Evolutionary conservation across 1,140 invertebrate species (phyloP), one percentile per base, ranked within the genome.

Genomic region (Bradynema listronoti): DNA sequence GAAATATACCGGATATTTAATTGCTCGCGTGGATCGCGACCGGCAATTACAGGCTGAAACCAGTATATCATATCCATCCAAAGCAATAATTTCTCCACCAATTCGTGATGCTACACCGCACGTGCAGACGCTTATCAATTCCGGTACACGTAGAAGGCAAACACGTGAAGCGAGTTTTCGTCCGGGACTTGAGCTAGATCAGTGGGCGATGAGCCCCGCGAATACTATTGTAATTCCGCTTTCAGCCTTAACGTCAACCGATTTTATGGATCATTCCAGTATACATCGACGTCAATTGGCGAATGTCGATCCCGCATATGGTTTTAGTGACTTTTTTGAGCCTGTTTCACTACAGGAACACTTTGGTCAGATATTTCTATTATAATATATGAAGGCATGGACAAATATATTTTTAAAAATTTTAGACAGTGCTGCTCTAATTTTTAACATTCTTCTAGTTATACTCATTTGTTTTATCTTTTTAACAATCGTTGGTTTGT

Each of bases 1-100:
- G 4, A 77, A 77, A 49, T 77, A 77, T 58, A 77, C 74, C 3
- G 74, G 74, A 24, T 77, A 75, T 51, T 47, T 77, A 4, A 78
- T 77, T 49, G 74, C 68, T 14, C 33, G 77, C 52, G 76, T 77
- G 5, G 77, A 77, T 63, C 43, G 65, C 41, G 75, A 77, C 51
- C 29, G 22, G 4, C 24, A n/a, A 11, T 52, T 67, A 0, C 60
- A 45, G 1, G 9, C 36, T 0, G 24, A 24, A 33, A 16, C 11
- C n/a, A 14, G 30, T 27, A 33, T 49, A n/a, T 51, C 32, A 56
- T 34, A 30, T n/a, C 19, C 42, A 9, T 50, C 19, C 42, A 24
- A 33, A 56, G 42, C 50, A 54, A 47, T 53, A 41, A 11, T 9
- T 36, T 36, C 56, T 41, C 27, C 45, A 42, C 25, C 58, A 43